Percentiles rank a stretch among this genome's conserved stretches.
Evolutionary conservation across 2,113 vertebrate species (phyloP).

Genomic region (Rattus norvegicus): DNA sequence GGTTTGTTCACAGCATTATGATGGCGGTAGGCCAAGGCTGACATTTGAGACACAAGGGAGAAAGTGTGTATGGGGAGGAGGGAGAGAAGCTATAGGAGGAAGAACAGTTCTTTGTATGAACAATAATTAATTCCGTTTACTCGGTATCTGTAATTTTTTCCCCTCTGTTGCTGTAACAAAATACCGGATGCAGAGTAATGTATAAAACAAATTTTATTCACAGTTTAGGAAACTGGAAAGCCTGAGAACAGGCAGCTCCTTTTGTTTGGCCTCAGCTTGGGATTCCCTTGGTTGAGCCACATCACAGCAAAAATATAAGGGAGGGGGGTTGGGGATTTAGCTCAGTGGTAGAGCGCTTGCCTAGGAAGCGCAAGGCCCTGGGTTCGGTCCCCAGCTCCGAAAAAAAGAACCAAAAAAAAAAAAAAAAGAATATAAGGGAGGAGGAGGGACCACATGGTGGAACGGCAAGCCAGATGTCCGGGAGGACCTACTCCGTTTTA

Average conservation of each 20-base stretch:
- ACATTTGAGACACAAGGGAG: conserved; percentile 45
- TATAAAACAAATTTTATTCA: not conserved
- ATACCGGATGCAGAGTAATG: not conserved
- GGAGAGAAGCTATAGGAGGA: not conserved
- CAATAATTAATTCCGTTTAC: conserved; percentile 16
- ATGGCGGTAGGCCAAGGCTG: not conserved
- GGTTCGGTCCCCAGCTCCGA: no score
- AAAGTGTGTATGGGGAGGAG: not conserved
- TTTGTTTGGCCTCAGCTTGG: not conserved
- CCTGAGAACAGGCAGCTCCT: not conserved
- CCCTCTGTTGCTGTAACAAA: not conserved
- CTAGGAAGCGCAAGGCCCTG: no score
- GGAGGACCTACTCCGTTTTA: not conserved
- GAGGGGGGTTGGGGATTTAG: no score
- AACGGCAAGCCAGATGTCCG: not conserved
- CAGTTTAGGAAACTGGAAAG: not conserved
- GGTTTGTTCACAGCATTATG: not conserved
- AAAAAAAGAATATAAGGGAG: not conserved
- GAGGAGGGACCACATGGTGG: not conserved
- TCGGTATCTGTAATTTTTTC: not conserved
- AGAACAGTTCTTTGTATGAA: not conserved
- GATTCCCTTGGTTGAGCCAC: not conserved
- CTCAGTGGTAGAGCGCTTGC: no score
- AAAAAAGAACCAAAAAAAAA: no score
- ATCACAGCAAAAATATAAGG: not conserved